Conservation (phyloP, 2,113 vertebrate species). For the Odontophorus gujanensis region DNA sequence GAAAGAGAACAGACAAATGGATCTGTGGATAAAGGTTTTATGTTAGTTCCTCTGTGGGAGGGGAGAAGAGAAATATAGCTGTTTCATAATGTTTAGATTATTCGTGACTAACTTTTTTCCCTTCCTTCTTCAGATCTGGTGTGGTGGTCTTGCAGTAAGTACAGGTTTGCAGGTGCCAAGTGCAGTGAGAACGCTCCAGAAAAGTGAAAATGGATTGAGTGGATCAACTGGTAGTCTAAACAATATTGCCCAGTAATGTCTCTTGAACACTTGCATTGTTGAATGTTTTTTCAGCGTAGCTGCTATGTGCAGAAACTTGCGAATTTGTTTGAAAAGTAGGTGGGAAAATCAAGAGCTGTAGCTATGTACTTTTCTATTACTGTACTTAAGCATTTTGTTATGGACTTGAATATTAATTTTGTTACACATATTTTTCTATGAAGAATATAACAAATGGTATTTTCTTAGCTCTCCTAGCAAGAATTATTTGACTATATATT, state of each 20-base stretch:
- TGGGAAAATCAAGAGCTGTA: conserved; percentile 19
- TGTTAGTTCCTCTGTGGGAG: not conserved
- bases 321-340: conserved; percentile 31
- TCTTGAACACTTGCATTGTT: not conserved
- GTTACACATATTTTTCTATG: conserved; percentile 25
- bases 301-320: conserved; percentile 51
- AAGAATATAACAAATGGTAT: conserved; percentile 13
- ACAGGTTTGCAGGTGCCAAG: conserved; percentile 93
- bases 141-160: conserved; percentile 86
- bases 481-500: not conserved
- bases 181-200: conserved; percentile 86
- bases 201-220: conserved; percentile 82
- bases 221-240: conserved; percentile 84
- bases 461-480: conserved; percentile 21
- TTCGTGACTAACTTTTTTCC: not conserved
- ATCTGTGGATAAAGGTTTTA: not conserved
- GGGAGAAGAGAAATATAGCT: not conserved
- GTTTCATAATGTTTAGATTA: not conserved
- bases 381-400: conserved; percentile 63
- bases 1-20: not conserved
- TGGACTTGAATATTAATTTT: conserved; percentile 30
- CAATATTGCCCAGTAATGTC: conserved; percentile 79
- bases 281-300: conserved; percentile 51
- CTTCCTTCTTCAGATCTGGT: conserved; percentile 85
- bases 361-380: conserved; percentile 48